These are phyloP conservation scores for Hippopotamus amphibius DNA, from an alignment of 2,113 vertebrate species.

Conservation along the genomic window DNA sequence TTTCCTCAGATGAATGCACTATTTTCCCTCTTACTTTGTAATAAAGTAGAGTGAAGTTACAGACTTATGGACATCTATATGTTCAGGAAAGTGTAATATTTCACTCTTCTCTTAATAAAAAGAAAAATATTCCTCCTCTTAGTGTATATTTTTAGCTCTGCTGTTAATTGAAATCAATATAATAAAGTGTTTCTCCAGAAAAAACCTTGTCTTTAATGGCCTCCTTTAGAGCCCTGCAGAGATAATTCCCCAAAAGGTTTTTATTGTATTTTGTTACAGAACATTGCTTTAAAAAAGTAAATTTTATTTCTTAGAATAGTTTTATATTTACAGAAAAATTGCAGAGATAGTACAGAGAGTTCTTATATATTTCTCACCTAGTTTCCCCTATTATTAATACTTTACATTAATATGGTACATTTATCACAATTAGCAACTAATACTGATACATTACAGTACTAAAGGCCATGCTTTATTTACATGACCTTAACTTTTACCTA, in stretches of 20 bases:
- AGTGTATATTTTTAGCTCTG: background rate
- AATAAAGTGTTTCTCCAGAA: background rate
- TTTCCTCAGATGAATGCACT: background rate
- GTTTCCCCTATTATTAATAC: background rate
- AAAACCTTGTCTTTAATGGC: background rate
- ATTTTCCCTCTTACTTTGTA: background rate
- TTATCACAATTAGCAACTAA: background rate
- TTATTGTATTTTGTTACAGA: conserved; percentile 18
- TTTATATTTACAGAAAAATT: background rate
- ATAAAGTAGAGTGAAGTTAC: background rate
- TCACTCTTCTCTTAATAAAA: conserved; percentile 26
- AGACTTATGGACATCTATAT: background rate
- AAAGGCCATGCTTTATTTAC: background rate
- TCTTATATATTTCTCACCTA: background rate
- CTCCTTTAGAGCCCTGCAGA: background rate
- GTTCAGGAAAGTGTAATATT: conserved; percentile 12
- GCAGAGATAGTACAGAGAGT: background rate
- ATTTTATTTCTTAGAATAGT: conserved; percentile 13
- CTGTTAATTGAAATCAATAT: conserved; percentile 20
- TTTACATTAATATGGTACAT: background rate
- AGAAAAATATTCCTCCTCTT: background rate
- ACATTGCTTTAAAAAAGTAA: background rate
- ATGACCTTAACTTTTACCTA: background rate
- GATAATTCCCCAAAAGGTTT: conserved; percentile 28
- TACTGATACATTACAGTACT: background rate